phyloP scores from a whole-genome alignment of 2,113 vertebrate genomes.

The Aldabrachelys gigantea region DNA sequence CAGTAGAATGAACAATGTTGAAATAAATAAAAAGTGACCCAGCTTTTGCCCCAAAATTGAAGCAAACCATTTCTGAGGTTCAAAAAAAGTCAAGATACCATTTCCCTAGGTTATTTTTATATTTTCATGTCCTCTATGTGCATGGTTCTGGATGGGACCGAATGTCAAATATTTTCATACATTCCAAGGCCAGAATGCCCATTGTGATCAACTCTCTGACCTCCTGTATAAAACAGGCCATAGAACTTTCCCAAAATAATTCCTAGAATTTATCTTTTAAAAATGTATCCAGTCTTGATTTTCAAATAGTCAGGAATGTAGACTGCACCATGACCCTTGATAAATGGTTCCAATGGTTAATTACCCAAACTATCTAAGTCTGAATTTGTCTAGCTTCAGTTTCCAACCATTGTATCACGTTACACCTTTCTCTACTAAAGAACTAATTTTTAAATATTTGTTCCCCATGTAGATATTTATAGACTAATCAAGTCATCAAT shows the following conservation, averaged over 20 bases:
- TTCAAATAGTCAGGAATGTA: no score
- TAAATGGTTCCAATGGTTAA: no score
- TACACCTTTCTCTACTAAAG: neutral
- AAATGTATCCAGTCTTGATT: neutral
- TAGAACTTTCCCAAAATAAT: neutral
- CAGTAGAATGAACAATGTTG: neutral
- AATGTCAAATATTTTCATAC: neutral
- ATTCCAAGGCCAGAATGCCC: neutral
- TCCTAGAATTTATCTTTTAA: neutral
- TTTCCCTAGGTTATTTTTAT: neutral
- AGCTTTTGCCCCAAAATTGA: neutral
- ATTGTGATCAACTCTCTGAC: neutral
- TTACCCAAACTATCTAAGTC: no score
- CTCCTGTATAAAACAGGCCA: neutral
- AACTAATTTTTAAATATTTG: neutral
- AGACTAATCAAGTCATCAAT: neutral
- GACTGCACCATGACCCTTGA: no score
- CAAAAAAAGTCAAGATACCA: neutral
- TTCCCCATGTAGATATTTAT: neutral
- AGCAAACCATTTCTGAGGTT: neutral
- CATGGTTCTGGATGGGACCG: neutral
- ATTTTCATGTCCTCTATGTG: neutral
- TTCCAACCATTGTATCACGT: no score
- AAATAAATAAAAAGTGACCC: neutral
- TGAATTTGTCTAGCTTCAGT: no score